Evolutionary conservation across 2,797 vertebrate genomes (phyloP), one percentile per base, ranked within the genome.

Genomic region (Florisuga fusca): DNA sequence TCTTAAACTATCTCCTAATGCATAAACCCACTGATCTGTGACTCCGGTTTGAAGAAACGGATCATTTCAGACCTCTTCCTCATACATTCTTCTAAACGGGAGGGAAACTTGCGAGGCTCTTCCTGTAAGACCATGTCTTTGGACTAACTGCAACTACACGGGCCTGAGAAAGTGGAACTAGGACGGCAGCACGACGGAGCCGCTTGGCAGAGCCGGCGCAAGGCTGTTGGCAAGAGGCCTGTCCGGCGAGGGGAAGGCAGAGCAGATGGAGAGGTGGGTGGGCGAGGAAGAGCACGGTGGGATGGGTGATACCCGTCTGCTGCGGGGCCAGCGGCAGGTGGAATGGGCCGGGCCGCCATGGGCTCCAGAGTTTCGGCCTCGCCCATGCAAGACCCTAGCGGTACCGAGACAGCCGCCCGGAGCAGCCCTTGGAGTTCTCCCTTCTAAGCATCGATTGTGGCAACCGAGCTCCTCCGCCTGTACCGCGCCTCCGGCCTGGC

Each of bases 21-120:
- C 33, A 25, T 0, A 4, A 21, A n/a, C 15, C 10, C 20, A 10
- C 1, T 7, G 31, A 13, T 10, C 20, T 1, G 19, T 22, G 27
- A 12, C 46, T 7, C 29, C 48, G 3, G 27, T 3, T 3, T 16
- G 53, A 25, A 33, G 18, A 12, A 61, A 17, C 5, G 3, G 68
- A 25, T 25, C 34, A 0, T 2, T 48, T 7, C 36, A 6, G 5
- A 43, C 58, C 41, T 19, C 34, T 10, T 23, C 29, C 20, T 10
- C 68, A 0, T 3, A 2, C 4, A 1, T 7, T 43, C 6, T 54
- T 15, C 19, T 2, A 22, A 11, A 48, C 4, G 19, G 29, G 27
- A 26, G 12, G 8, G 23, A 25, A 55, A 8, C 31, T 2, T 4
- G 51, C 1, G 59, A 41, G 38, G 20, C 71, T 66, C 3, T 34